Percentiles rank a stretch among this genome's conserved stretches.
These are phyloP conservation scores for Zootermopsis nevadensis DNA, from an alignment of 2,888 invertebrate genomes.

Conservation along the genomic window DNA sequence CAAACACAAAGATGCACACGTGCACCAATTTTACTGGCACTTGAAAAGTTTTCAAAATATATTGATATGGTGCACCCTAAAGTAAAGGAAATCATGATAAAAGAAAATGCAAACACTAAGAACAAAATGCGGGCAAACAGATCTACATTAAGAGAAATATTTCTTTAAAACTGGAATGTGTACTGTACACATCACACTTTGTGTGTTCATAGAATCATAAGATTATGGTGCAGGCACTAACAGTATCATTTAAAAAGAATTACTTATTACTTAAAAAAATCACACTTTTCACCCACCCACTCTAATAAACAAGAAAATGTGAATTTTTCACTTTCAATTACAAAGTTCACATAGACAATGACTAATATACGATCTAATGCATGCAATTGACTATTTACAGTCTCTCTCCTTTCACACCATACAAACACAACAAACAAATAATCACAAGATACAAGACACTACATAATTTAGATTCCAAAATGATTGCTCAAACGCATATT, in stretches of 20 bases:
- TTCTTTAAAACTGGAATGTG: not conserved
- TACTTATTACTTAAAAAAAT: constrained; percentile 19
- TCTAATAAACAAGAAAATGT: not conserved
- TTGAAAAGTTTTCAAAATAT: not conserved
- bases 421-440: not conserved
- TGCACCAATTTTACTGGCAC: not conserved
- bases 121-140: not conserved
- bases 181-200: constrained; percentile 15
- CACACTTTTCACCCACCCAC: not conserved
- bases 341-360: constrained; percentile 3
- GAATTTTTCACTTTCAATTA: not conserved
- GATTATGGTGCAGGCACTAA: not conserved
- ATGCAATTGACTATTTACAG: constrained; percentile 9
- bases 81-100: not conserved
- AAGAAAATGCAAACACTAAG: not conserved
- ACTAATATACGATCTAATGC: constrained; percentile 8
- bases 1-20: no score
- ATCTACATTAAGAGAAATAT: not conserved
- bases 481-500: constrained; percentile 1
- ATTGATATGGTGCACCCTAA: constrained; percentile 5
- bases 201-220: not conserved
- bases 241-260: not conserved
- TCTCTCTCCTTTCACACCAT: no score
- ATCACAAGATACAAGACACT: constrained; percentile 3
- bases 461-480: not conserved